Evolutionary conservation across 2,113 vertebrate genomes (phyloP), one percentile per base, ranked within the genome.

Genomic region (Clarias magur): DNA sequence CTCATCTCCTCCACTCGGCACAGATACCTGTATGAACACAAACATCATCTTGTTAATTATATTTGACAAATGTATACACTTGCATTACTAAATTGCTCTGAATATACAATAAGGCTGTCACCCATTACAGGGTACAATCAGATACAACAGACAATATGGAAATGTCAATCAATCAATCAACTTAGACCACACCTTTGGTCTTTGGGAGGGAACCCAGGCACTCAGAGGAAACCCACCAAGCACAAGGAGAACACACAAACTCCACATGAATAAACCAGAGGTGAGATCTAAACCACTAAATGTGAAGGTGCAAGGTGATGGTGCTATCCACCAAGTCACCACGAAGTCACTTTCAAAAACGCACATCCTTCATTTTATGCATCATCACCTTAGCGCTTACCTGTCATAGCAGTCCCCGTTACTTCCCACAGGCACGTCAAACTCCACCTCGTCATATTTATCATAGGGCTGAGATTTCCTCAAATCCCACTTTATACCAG

Each of bases 1-100:
- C 97, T 96, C 98, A 99, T 99, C 93, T 99, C 98, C 88, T 99
- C 98, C 86, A 99, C 93, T 0, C 97, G 95, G 89, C 97, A 99
- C 86, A 99, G 94, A 91, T 99, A 99, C 70, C 79, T 87, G 68
- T 42, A 23, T 27, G 23, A 12, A 27, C 11, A 17, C 27, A 42
- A 75, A 65, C 6, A 42, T 72, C 16, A 56, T 4, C 59, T 57
- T 80, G 42, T 30, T 13, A 25, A 68, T 53, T n/a, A 54, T 34
- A 23, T 25, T 27, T 25, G 5, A 8, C 5, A 17, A 16, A 57
- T 56, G 53, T 25, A 75, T 53, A 53, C 1, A 12, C 42, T 56
- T 57, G 13, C 25, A 17, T 57, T 79, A 57, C 42, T 19, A 79
- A 57, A 56, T 19, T 56, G 0, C 23, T 10, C 78, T 59, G 27